Conservation (phyloP, 1,140 invertebrate genomes). For the Temnothorax curvispinosus region DNA sequence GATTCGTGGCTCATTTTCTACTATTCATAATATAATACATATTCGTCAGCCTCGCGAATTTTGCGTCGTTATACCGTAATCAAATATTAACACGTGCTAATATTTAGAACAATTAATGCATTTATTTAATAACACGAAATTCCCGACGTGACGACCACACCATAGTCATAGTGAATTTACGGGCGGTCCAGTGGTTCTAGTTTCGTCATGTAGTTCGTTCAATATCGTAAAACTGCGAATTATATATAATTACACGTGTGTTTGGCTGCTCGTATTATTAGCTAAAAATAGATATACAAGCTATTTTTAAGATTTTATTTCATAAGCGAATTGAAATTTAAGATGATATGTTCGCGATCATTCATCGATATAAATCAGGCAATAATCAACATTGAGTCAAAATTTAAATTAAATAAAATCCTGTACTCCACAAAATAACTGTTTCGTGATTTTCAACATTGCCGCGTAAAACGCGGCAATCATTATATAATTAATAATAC, state of each 20-base stretch:
- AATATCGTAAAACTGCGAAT: not conserved
- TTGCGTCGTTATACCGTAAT: slow-evolving; percentile 20
- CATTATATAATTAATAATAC: no score
- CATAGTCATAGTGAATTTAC: not conserved
- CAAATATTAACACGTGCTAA: slow-evolving; percentile 41
- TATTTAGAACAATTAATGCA: slow-evolving; percentile 41
- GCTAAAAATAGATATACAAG: not conserved
- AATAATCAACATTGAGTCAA: not conserved
- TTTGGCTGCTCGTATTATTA: not conserved
- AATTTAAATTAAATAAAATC: not conserved
- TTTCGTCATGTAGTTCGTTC: not conserved
- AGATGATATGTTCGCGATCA: not conserved
- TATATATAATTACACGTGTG: not conserved
- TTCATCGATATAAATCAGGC: not conserved
- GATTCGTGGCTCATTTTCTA: not conserved
- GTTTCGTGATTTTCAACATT: not conserved
- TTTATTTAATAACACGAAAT: slow-evolving; percentile 28
- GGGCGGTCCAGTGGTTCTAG: not conserved
- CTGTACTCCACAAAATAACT: not conserved
- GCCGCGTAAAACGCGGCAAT: no score
- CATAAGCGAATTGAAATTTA: not conserved
- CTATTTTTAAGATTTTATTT: not conserved
- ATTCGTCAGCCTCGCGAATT: slow-evolving; percentile 6
- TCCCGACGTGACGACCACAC: not conserved
- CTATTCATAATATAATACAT: not conserved